Evolutionary conservation across 2,113 vertebrate species (phyloP).

Genomic region (Phasianus colchicus): DNA sequence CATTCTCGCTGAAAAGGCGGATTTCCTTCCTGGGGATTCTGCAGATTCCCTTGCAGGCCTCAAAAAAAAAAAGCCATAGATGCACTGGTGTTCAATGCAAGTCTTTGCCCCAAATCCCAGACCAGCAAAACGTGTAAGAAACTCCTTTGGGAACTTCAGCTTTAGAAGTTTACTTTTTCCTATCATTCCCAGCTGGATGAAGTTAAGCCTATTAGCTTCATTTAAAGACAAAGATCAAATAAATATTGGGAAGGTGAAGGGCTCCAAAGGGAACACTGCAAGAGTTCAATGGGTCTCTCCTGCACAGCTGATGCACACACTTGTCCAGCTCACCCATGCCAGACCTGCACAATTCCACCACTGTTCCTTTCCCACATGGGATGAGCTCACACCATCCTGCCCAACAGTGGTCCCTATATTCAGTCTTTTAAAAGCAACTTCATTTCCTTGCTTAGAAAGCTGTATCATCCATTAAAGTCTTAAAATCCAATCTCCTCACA

Average conservation of each 20-base stretch:
- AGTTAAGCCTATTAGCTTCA: neutral
- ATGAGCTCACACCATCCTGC: neutral
- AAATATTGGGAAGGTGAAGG: neutral
- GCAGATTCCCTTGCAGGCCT: constrained; percentile 55
- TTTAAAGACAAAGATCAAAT: neutral
- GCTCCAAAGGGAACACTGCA: neutral
- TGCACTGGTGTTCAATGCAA: neutral
- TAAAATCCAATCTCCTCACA: neutral
- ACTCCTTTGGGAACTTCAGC: neutral
- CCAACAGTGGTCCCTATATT: neutral
- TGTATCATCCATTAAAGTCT: constrained; percentile 13
- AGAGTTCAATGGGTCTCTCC: neutral
- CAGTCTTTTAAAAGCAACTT: neutral
- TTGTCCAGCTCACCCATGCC: neutral
- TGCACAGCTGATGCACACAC: fast-evolving
- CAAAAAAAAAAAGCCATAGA: neutral
- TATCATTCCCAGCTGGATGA: neutral
- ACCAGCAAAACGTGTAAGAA: neutral
- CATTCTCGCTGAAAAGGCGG: constrained; percentile 65
- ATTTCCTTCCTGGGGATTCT: constrained; percentile 66
- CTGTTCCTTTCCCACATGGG: neutral
- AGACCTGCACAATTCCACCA: neutral
- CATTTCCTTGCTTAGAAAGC: constrained; percentile 21
- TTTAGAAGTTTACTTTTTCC: neutral
- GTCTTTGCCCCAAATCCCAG: constrained; percentile 15